A percentile compares a stretch with the other conserved stretches of the same genome.
Evolutionary conservation across 2,797 vertebrate species (phyloP).

Genomic region (Acrossocheilus wenchowensis): DNA sequence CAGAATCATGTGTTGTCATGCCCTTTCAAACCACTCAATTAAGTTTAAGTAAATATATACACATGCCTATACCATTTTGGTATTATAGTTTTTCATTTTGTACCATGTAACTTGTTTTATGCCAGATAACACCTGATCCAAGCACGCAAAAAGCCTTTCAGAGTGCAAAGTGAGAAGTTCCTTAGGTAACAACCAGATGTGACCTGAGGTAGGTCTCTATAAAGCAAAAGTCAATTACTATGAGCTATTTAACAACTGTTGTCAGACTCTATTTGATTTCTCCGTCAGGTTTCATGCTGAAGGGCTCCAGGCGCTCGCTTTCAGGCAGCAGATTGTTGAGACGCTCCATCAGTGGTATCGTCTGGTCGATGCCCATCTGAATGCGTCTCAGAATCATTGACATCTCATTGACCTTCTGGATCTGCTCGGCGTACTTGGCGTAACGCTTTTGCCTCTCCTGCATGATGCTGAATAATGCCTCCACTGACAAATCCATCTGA

Average conservation of each 20-base stretch:
- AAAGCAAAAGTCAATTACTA: constrained; percentile 5
- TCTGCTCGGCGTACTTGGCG: constrained; percentile 97
- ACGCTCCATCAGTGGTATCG: constrained; percentile 93
- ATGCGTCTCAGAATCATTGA: constrained; percentile 97
- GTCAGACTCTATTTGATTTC: constrained; percentile 70
- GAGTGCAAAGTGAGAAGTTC: background rate
- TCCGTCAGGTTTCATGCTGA: constrained; percentile 89
- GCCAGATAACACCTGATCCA: background rate
- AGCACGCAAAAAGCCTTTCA: background rate
- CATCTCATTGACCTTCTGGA: constrained; percentile 99
- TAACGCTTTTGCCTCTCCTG: constrained; percentile 98
- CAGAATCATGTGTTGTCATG: background rate
- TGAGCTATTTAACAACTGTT: background rate
- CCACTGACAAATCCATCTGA: constrained; percentile 96
- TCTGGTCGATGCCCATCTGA: constrained; percentile 99
- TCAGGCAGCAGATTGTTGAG: constrained; percentile 96
- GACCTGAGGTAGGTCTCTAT: constrained; percentile 15
- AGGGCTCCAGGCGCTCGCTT: constrained; percentile 91
- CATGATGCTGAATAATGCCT: constrained; percentile 95
- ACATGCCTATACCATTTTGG: background rate
- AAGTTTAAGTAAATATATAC: constrained; percentile 24
- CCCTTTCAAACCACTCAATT: background rate
- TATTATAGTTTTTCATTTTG: background rate
- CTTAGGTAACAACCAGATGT: background rate
- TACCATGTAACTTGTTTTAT: background rate